phyloP scores from a whole-genome alignment of 2,797 vertebrate genomes.

The Taeniopygia guttata region DNA sequence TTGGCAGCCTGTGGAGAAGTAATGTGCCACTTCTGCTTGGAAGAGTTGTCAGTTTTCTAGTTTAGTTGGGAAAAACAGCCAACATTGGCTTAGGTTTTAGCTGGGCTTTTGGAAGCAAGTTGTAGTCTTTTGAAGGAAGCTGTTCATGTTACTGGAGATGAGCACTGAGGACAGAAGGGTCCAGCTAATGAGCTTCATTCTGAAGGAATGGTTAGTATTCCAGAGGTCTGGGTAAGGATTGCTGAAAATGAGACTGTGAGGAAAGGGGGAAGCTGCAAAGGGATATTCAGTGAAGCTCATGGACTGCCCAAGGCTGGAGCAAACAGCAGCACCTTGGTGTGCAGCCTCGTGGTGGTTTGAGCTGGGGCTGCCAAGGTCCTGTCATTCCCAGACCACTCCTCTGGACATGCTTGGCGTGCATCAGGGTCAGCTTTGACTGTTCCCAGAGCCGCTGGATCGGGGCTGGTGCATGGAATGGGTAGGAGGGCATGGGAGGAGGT shows the following conservation, averaged over 20 bases:
- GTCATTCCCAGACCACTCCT: neutral
- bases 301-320: neutral
- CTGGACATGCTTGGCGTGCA: neutral
- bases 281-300: neutral
- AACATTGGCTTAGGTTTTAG: neutral
- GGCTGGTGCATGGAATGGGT: neutral
- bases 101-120: neutral
- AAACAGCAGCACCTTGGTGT: fast-evolving
- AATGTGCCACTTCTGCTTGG: conserved; percentile 1
- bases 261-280: neutral
- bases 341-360: neutral
- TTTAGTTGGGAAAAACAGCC: neutral
- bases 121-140: neutral
- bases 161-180: neutral
- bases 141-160: neutral
- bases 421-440: neutral
- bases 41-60: neutral
- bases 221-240: neutral
- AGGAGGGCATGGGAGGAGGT: neutral
- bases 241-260: neutral
- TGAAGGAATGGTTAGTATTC: neutral
- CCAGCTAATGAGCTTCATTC: neutral
- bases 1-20: neutral
- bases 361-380: neutral
- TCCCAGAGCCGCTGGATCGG: fast-evolving